Base-by-base conservation (phyloP, 2,113 vertebrate genomes). In the Myrmecophaga tridactyla region DNA sequence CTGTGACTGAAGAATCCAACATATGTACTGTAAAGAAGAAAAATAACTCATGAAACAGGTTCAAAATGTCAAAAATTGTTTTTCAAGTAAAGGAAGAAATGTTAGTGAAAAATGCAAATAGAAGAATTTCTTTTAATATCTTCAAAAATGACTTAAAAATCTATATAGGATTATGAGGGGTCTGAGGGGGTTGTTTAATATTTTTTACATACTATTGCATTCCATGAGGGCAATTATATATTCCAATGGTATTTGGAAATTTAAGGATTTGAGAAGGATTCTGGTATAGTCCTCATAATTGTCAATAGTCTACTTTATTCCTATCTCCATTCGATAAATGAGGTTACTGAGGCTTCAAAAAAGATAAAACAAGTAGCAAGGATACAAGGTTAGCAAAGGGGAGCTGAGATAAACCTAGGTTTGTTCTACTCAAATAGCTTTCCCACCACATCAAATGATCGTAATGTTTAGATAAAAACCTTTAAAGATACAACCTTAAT, bases 31-130 rank as follows among this genome's bases (percentile, higher is more conserved):
- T 53, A 69, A 69, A 85, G 6, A 23, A 29, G 67, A 80, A 70
- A 81, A 39, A 46, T 62, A 60, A 34, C 27, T 76, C 60, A 29
- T 11, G 41, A 60, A 51, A 11, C 63, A 85, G 48, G 86, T 89
- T 70, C 41, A 78, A 69, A 69, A 29, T 36, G 56, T 94, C 72
- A 88, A 85, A 92, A 87, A 31, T 86, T 95, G 39, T 70, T 82
- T 67, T 67, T 86, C 53, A 91, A 76, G 31, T 93, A 73, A 84
- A 86, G 41, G 21, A 77, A 48, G 34, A 77, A 81, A 89, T 39
- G 69, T 80, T 27, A 81, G 36, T 60, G 78, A 93, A 91, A 92
- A 91, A 89, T 89, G 73, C 21, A 82, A 86, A 77, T 77, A 15
- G 4, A 73, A 76, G 11, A 93, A 72, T 89, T 91, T 91, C 53